Evolutionary conservation across 2,888 invertebrate genomes (phyloP).

Genomic region (Idaea dimidiata): DNA sequence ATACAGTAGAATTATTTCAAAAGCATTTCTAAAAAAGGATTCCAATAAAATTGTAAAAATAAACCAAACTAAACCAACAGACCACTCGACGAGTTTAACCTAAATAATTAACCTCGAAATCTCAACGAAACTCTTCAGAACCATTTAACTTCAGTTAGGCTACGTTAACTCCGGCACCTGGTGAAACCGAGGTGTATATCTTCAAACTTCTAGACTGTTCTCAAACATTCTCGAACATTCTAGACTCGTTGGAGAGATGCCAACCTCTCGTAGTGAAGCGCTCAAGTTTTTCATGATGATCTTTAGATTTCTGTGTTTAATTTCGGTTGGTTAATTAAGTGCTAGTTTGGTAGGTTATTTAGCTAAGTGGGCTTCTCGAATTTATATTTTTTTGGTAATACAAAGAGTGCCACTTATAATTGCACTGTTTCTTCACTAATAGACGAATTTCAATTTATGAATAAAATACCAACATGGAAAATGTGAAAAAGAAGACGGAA

Average conservation of each 20-base stretch:
- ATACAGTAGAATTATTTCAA: too few relatives aligned
- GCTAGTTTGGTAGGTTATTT: not conserved
- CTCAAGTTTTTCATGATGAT: conserved; percentile 6
- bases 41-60: not conserved
- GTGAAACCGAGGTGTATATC: not conserved
- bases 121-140: not conserved
- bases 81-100: not conserved
- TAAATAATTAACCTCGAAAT: not conserved
- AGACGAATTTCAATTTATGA: too few relatives aligned
- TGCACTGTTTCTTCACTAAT: not conserved
- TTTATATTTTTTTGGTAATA: not conserved
- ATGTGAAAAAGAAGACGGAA: too few relatives aligned
- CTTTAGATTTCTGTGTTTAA: not conserved
- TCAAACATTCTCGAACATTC: conserved; percentile 8
- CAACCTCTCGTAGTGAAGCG: not conserved
- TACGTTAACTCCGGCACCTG: not conserved
- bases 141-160: not conserved
- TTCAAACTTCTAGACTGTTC: not conserved
- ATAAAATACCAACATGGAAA: too few relatives aligned
- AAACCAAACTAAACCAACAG: not conserved
- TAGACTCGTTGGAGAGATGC: conserved; percentile 16
- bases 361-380: not conserved
- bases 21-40: not conserved
- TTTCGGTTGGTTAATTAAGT: not conserved
- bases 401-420: not conserved